These are phyloP conservation scores for Triops longicaudatus DNA, from an alignment of 1,140 invertebrate genomes.

Conservation along the genomic window DNA sequence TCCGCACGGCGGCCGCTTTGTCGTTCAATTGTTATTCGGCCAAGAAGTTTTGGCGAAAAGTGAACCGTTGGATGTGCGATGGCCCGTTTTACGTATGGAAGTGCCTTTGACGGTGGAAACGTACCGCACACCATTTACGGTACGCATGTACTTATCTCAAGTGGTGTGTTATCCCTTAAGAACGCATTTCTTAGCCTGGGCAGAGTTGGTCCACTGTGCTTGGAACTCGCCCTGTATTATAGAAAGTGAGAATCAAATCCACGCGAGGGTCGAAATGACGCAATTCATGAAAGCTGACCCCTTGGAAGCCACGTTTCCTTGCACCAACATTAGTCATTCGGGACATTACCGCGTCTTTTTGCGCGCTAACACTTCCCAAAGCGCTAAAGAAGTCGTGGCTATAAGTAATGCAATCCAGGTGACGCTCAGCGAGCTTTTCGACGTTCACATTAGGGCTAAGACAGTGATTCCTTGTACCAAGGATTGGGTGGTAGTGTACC, in stretches of 20 bases:
- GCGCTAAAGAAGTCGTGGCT: slow-evolving; percentile 19
- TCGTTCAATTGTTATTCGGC: background rate
- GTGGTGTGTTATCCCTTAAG: background rate
- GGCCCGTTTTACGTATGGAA: background rate
- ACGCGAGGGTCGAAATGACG: background rate
- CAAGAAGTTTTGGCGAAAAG: background rate
- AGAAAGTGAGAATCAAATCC: background rate
- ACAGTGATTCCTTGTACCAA: background rate
- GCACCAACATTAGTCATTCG: background rate
- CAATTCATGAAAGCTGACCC: background rate
- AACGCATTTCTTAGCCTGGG: background rate
- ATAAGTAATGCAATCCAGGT: slow-evolving; percentile 31
- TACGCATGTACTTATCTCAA: background rate
- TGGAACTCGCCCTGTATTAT: background rate
- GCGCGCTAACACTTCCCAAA: background rate
- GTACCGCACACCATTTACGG: background rate
- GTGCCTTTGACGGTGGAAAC: background rate
- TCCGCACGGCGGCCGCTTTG: background rate
- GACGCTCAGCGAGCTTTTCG: slow-evolving; percentile 30
- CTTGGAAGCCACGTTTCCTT: slow-evolving; percentile 13
- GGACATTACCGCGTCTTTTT: slow-evolving; percentile 21
- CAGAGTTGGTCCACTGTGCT: background rate
- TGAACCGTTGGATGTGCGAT: background rate
- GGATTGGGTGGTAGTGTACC: slow-evolving; percentile 31
- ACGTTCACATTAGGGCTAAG: slow-evolving; percentile 18